Conservation (phyloP, 1,140 invertebrate species). For the Leptinotarsa undecemlineata region DNA sequence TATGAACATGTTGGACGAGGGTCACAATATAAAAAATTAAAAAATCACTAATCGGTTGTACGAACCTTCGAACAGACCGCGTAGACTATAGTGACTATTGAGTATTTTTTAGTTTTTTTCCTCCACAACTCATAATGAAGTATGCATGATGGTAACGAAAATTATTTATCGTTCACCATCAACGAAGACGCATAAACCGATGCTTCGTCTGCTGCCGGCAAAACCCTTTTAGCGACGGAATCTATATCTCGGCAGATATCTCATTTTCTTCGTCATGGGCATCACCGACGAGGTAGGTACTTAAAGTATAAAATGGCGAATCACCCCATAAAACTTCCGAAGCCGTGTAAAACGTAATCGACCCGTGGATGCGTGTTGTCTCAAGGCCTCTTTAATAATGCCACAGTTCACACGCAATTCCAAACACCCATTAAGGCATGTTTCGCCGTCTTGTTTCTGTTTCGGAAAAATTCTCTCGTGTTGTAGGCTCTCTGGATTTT, state of each 20-base stretch:
- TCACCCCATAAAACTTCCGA: slow-evolving; percentile 15
- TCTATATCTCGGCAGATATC: neutral
- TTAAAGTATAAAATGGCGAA: slow-evolving; percentile 30
- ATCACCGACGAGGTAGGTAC: slow-evolving; percentile 26
- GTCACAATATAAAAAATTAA: too few species aligned
- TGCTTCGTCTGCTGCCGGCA: too few species aligned
- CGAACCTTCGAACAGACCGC: too few species aligned
- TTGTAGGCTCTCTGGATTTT: slow-evolving; percentile 1
- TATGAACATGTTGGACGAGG: too few species aligned
- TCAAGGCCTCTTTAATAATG: slow-evolving; percentile 14
- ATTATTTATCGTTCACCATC: too few species aligned
- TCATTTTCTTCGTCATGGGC: neutral
- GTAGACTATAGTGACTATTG: too few species aligned
- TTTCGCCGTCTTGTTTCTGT: slow-evolving; percentile 9
- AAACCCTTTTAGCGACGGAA: neutral
- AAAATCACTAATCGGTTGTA: too few species aligned
- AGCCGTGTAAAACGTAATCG: slow-evolving; percentile 8
- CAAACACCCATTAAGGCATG: slow-evolving; percentile 27
- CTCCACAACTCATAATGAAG: too few species aligned
- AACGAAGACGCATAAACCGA: too few species aligned
- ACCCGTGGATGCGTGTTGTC: slow-evolving; percentile 2
- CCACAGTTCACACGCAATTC: slow-evolving; percentile 18
- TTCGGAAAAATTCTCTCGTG: slow-evolving; percentile 9
- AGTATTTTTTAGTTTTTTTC: too few species aligned
- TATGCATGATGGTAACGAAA: too few species aligned